Conservation (phyloP, 1,140 invertebrate genomes). For the Polyergus mexicanus region DNA sequence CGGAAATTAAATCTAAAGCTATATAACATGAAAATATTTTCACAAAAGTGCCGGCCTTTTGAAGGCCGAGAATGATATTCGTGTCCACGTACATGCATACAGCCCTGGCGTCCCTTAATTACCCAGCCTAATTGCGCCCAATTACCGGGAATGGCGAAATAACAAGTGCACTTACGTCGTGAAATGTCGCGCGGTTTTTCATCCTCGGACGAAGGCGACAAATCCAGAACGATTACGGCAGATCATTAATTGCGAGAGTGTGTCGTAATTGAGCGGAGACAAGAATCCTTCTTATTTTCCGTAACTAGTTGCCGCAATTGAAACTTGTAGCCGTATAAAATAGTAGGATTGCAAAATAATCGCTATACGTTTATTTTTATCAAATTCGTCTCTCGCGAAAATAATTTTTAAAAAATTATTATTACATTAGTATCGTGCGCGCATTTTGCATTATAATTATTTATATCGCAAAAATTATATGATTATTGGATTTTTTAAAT, state of each 20-base stretch:
- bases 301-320: background rate
- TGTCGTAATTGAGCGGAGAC: conserved; percentile 47
- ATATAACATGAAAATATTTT: conserved; percentile 45
- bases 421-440: background rate
- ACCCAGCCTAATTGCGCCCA: conserved; percentile 51
- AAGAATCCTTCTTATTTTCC: conserved; percentile 27
- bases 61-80: background rate
- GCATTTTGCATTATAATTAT: background rate
- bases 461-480: background rate
- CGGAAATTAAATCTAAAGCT: conserved; percentile 40
- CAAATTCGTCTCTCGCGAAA: background rate
- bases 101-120: conserved; percentile 16
- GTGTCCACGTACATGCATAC: background rate
- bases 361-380: too few relatives aligned
- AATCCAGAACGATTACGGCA: conserved; percentile 55
- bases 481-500: background rate
- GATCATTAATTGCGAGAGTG: conserved; percentile 58
- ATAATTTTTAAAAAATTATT: too few relatives aligned
- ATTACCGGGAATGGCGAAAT: conserved; percentile 59
- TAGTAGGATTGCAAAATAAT: background rate
- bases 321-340: background rate
- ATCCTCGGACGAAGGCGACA: conserved; percentile 48
- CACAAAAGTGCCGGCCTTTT: background rate
- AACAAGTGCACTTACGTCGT: conserved; percentile 61
- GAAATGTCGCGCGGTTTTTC: conserved; percentile 54